Conservation (phyloP, 2,888 invertebrate genomes). For the Arrhopalites spinosus region DNA sequence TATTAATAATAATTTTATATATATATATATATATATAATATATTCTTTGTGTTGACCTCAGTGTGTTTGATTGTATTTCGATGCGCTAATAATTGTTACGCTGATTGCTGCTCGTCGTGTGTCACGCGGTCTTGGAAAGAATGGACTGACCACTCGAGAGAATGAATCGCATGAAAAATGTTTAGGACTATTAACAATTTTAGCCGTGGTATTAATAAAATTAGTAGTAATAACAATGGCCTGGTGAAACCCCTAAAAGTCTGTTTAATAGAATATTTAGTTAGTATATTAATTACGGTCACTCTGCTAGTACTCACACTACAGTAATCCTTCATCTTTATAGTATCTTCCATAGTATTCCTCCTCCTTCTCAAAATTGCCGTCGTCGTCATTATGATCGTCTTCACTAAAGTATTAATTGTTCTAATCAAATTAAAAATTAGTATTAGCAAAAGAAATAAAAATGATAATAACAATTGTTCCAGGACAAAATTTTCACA, state of each 20-base stretch:
- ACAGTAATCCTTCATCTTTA: not conserved
- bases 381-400: not conserved
- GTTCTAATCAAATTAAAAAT: not conserved
- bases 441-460: not conserved
- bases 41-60: slow-evolving; percentile 19
- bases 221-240: slow-evolving; percentile 27
- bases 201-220: not conserved
- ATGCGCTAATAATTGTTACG: slow-evolving; percentile 34
- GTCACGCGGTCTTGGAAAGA: slow-evolving; percentile 35
- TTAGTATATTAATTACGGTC: slow-evolving; percentile 28
- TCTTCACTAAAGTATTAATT: slow-evolving; percentile 2
- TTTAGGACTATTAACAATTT: not conserved
- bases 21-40: no score
- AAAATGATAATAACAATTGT: slow-evolving; percentile 5
- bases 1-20: no score
- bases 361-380: not conserved
- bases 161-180: slow-evolving; percentile 20
- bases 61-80: slow-evolving; percentile 38
- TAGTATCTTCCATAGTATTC: no score
- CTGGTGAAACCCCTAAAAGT: slow-evolving; percentile 20
- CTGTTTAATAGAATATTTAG: slow-evolving; percentile 1
- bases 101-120: slow-evolving; percentile 34
- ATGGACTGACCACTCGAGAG: slow-evolving; percentile 35
- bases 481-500: slow-evolving; percentile 12
- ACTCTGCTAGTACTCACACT: slow-evolving; percentile 22